Conservation (phyloP, 2,113 vertebrate genomes). For the Alces alces region DNA sequence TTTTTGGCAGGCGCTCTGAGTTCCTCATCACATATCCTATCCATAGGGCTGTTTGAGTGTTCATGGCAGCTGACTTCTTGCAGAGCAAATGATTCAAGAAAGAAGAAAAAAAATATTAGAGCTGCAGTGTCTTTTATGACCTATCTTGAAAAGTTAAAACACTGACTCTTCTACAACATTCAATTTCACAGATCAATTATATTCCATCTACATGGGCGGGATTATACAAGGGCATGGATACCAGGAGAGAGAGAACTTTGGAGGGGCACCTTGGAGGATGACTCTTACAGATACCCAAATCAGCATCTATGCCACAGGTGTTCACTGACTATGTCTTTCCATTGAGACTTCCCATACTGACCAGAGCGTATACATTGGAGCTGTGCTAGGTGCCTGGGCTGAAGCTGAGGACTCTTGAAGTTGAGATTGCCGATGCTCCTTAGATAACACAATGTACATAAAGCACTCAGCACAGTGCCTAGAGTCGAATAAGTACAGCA, state of each 20-base stretch:
- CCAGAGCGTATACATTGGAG: not conserved
- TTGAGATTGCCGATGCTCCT: not conserved
- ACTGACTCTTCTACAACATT: not conserved
- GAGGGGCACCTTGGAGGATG: not conserved
- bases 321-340: not conserved
- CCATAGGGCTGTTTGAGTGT: not conserved
- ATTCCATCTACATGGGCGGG: not conserved
- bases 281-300: not conserved
- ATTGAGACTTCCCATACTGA: not conserved
- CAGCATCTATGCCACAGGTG: not conserved
- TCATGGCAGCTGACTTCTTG: constrained; percentile 12
- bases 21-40: not conserved
- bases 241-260: not conserved
- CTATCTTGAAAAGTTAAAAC: not conserved
- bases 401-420: not conserved
- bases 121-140: not conserved
- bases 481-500: not conserved
- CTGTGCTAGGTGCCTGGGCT: not conserved
- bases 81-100: constrained; percentile 6
- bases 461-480: not conserved
- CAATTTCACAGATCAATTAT: not conserved
- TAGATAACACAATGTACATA: not conserved
- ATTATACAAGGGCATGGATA: not conserved
- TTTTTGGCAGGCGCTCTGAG: not conserved
- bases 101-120: not conserved